Conservation (phyloP, 2,888 invertebrate species). For the Furcula furcula region DNA sequence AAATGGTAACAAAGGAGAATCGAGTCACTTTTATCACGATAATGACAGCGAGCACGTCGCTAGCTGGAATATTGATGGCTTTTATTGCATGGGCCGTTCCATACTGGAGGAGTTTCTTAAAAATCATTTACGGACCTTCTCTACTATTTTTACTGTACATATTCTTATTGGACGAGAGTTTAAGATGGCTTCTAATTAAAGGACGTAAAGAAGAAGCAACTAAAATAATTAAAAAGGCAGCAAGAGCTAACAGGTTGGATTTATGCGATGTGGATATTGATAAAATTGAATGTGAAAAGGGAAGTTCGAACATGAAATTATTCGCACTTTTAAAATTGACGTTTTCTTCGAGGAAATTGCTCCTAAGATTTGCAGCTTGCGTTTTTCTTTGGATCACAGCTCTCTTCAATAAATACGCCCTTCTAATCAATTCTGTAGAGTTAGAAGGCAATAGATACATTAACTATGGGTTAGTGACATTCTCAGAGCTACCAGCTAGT, state of each 20-base stretch:
- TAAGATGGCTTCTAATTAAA: slow-evolving; percentile 86
- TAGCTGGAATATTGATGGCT: slow-evolving; percentile 83
- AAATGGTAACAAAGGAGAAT: slow-evolving; percentile 37
- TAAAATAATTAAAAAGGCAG: slow-evolving; percentile 78
- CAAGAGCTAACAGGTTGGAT: slow-evolving; percentile 48
- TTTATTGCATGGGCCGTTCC: slow-evolving; percentile 82
- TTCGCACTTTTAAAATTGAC: slow-evolving; percentile 19
- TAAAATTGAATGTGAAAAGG: slow-evolving; percentile 7
- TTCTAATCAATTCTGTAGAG: slow-evolving; percentile 85
- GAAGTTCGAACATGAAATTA: not conserved
- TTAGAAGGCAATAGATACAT: no score
- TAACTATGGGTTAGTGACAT: no score
- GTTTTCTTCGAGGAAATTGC: slow-evolving; percentile 28
- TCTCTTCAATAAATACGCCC: slow-evolving; percentile 79
- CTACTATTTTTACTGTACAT: slow-evolving; percentile 82
- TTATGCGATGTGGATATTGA: slow-evolving; percentile 25
- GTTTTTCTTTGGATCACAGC: slow-evolving; percentile 39
- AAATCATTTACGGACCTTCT: slow-evolving; percentile 84
- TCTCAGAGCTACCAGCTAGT: no score
- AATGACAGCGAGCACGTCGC: slow-evolving; percentile 74
- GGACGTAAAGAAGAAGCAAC: slow-evolving; percentile 82
- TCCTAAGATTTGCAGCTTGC: slow-evolving; percentile 31
- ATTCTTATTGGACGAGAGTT: slow-evolving; percentile 85
- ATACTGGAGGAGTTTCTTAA: slow-evolving; percentile 84
- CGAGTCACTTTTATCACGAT: slow-evolving; percentile 46